Base-by-base conservation (phyloP, 2,113 vertebrate genomes). In the Bambusicola thoracicus region DNA sequence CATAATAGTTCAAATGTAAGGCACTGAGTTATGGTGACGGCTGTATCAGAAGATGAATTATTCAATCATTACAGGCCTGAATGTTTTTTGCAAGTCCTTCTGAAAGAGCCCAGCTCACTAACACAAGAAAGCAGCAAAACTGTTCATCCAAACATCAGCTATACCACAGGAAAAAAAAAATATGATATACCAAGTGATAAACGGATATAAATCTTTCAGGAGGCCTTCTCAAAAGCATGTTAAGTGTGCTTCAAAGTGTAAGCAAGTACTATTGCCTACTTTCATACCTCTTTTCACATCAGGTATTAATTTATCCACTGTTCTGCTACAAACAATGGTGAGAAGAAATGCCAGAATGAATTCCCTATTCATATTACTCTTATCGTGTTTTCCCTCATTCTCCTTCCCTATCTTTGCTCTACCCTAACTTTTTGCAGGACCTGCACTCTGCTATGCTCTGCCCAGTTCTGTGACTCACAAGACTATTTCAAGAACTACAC, bases 1-100 rank as follows among this genome's bases (percentile, higher is more conserved):
- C 4, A 1, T 7, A 30, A 16, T 11, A 19, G n/a, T 36, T 61
- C n/a, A 20, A 2, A 9, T 25, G 18, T 7, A 73, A 32, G 0
- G 10, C 62, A 41, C 41, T 46, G 9, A 80, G 36, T 29, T 34
- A 36, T 2, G 1, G 27, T 6, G 30, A 27, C 15, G 34, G 13
- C 46, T 40, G 1, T 2, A 73, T 53, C 36, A 70, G 10, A 36
- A 66, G 13, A 55, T 19, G 9, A 73, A 43, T 53, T 41, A 30
- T 30, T 30, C 24, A 16, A 7, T 6, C 29, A 53, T 68, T 24
- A 10, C 32, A 74, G 38, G 20, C 11, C 63, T 34, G 25, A 4
- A 11, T 7, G 11, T 16, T 75, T 63, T 19, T 13, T n/a, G 30
- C 4, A 48, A 79, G 58, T 9, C 25, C 10, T 74, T 76, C 40